Conservation (phyloP, 2,113 vertebrate species). For the Ailuropoda melanoleuca region DNA sequence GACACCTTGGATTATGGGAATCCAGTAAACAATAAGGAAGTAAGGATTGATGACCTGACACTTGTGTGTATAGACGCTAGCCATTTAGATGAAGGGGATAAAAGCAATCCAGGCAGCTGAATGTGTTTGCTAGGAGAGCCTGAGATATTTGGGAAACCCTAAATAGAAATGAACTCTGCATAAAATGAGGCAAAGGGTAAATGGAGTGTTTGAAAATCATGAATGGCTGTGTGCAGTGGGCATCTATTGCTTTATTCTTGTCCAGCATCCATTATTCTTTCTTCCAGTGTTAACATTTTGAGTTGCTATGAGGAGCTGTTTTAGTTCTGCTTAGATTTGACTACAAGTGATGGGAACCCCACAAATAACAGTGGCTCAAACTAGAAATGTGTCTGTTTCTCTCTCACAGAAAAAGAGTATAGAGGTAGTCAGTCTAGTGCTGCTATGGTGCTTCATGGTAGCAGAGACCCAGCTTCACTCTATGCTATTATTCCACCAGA, state of each 20-base stretch:
- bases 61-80: neutral
- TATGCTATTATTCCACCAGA: neutral
- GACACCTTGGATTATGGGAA: neutral
- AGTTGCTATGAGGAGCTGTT: neutral
- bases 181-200: neutral
- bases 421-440: neutral
- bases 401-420: neutral
- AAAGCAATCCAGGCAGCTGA: neutral
- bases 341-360: neutral
- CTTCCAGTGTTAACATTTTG: neutral
- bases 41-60: neutral
- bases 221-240: neutral
- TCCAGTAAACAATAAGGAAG: neutral
- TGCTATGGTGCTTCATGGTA: neutral
- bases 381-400: neutral
- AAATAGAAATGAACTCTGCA: neutral
- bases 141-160: neutral
- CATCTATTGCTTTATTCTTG: neutral
- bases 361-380: neutral
- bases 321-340: neutral
- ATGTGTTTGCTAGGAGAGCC: neutral
- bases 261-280: neutral
- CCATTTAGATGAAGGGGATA: neutral
- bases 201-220: neutral
- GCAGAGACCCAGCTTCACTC: neutral